These are phyloP conservation scores for Paracyclopina nana DNA, from an alignment of 1,140 invertebrate species.

Conservation along the genomic window DNA sequence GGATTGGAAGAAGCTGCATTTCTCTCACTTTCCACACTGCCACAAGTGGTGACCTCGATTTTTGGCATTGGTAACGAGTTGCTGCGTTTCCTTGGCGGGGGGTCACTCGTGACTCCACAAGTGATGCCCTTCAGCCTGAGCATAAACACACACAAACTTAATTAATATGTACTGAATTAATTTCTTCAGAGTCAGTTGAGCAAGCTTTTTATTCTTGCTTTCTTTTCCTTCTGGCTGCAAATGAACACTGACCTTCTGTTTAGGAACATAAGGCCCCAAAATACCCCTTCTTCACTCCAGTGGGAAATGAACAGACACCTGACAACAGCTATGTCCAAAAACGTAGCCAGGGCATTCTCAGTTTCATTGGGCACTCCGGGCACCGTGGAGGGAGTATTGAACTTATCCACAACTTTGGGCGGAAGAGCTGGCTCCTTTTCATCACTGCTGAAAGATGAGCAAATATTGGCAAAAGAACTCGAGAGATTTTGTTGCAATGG, in stretches of 20 bases:
- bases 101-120: too few species aligned
- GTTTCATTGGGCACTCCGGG: background rate
- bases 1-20: too few species aligned
- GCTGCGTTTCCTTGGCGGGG: constrained; percentile 50
- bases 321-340: constrained; percentile 77
- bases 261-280: constrained; percentile 87
- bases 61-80: constrained; percentile 83
- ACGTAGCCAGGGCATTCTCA: constrained; percentile 47
- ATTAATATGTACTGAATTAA: too few species aligned
- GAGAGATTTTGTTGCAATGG: too few species aligned
- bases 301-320: constrained; percentile 88
- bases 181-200: too few species aligned
- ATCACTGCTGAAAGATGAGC: too few species aligned
- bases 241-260: constrained; percentile 46
- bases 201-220: too few species aligned
- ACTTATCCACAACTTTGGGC: background rate
- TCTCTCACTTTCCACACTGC: too few species aligned
- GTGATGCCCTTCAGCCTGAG: too few species aligned
- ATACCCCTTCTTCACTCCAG: constrained; percentile 93
- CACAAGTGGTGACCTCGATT: constrained; percentile 66
- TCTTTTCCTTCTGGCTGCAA: background rate
- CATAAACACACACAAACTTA: too few species aligned
- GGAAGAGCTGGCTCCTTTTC: too few species aligned
- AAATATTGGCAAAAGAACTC: too few species aligned
- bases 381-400: background rate